Evolutionary conservation across 2,797 vertebrate species (phyloP), one percentile per base, ranked within the genome.

Genomic region (Falco berigora): DNA sequence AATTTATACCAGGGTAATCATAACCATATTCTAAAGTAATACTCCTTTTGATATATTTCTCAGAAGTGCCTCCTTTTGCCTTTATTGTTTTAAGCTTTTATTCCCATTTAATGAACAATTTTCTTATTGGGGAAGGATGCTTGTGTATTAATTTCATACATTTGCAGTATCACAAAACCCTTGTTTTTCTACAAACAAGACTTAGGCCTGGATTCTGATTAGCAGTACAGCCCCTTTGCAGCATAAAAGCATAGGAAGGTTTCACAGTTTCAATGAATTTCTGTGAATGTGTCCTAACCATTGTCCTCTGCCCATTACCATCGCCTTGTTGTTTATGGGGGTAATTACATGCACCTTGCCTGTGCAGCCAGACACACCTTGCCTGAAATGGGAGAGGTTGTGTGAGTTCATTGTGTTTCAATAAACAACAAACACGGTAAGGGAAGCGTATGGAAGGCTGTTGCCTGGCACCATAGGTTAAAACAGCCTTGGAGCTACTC

Each of bases 1-100:
- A 86, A 93, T 95, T 95, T 94, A 96, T 92, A 93, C 88, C 86
- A 93, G 63, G 56, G 46, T 89, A 96, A 92, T 91, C 88, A 90
- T 96, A 95, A 95, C 56, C 56, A 92, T 86, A 62, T 93, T 86
- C 55, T 88, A 88, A 92, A 95, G 80, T 88, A 96, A 74, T 92
- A 86, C 91, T 82, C 86, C 30, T 94, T 88, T 32, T 74, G 58
- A 89, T 90, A 64, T 52, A 92, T 92, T 92, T 95, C 91, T 95
- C 93, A 92, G 83, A 93, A 88, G 86, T 95, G 90, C 44, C 77
- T 95, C 71, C 59, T 92, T 95, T 91, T 81, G 55, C 67, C 71
- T 94, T 85, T 92, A 92, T 88, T 87, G 40, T 85, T 92, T 92
- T 63, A 73, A 92, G 88, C 55, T 95, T 92, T 95, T 92, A 92